These are phyloP conservation scores for Macrostomum lignano DNA, from an alignment of 1,140 invertebrate genomes.

Conservation along the genomic window DNA sequence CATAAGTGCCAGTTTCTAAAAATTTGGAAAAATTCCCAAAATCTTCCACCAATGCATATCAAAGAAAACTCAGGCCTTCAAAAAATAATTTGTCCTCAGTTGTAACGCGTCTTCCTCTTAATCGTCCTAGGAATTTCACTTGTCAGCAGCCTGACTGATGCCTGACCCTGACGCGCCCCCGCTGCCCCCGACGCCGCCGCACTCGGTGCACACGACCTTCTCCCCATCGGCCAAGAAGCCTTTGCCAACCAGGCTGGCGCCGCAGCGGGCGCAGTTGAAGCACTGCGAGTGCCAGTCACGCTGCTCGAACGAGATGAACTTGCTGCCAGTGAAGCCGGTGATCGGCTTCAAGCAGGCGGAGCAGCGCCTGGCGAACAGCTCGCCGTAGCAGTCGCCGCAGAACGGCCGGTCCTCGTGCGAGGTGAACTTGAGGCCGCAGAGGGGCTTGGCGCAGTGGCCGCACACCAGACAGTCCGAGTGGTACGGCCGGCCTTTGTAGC, in stretches of 20 bases:
- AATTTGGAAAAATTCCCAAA: too few relatives aligned
- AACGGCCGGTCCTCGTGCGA: conserved; percentile 82
- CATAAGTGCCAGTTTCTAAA: too few relatives aligned
- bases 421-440: conserved; percentile 78
- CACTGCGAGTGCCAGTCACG: conserved; percentile 95
- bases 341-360: conserved; percentile 74
- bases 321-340: too few relatives aligned
- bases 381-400: conserved; percentile 80
- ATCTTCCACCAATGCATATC: too few relatives aligned
- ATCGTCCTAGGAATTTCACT: too few relatives aligned
- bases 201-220: conserved; percentile 83
- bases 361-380: conserved; percentile 77
- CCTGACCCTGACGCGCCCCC: too few relatives aligned
- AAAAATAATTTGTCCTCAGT: too few relatives aligned
- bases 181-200: too few relatives aligned
- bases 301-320: too few relatives aligned
- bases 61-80: too few relatives aligned
- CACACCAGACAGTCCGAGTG: conserved; percentile 87
- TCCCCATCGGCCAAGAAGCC: conserved; percentile 80
- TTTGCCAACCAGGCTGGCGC: conserved; percentile 59
- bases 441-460: conserved; percentile 59
- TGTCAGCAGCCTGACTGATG: too few relatives aligned
- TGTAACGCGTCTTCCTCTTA: too few relatives aligned
- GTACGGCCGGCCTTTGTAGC: conserved; percentile 92
- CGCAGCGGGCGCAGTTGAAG: conserved; percentile 73